phyloP scores from a whole-genome alignment of 1,140 invertebrate genomes.

The Camponotus pennsylvanicus region DNA sequence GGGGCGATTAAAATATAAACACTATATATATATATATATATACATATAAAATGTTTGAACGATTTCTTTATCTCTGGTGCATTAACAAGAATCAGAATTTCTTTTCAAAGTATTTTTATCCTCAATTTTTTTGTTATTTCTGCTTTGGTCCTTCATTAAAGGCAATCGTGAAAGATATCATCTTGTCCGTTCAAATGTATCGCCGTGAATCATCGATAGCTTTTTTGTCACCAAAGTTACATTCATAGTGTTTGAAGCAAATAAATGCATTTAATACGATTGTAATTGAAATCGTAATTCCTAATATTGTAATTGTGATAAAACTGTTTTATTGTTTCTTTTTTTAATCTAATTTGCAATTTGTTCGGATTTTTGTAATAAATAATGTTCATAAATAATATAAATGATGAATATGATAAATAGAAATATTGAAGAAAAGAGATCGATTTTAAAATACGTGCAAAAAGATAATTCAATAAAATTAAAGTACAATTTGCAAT shows the following conservation, averaged over 20 bases:
- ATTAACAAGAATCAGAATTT: neutral
- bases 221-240: conserved; percentile 71
- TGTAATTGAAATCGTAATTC: neutral
- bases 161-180: conserved; percentile 57
- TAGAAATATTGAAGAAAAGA: neutral
- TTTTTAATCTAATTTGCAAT: neutral
- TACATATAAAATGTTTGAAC: too few species aligned
- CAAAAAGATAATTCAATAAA: conserved; percentile 23
- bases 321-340: neutral
- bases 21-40: too few species aligned
- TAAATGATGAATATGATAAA: neutral
- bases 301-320: neutral
- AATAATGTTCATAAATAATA: neutral
- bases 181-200: conserved; percentile 48
- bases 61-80: neutral
- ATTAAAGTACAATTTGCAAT: conserved; percentile 36
- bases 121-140: neutral
- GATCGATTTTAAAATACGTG: neutral
- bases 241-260: conserved; percentile 78
- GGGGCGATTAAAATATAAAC: too few species aligned
- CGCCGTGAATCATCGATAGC: conserved; percentile 35
- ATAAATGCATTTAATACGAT: conserved; percentile 7
- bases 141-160: conserved; percentile 5
- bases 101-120: neutral
- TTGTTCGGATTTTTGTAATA: neutral